phyloP scores from a whole-genome alignment of 2,113 vertebrate genomes.

The Saguinus midas region DNA sequence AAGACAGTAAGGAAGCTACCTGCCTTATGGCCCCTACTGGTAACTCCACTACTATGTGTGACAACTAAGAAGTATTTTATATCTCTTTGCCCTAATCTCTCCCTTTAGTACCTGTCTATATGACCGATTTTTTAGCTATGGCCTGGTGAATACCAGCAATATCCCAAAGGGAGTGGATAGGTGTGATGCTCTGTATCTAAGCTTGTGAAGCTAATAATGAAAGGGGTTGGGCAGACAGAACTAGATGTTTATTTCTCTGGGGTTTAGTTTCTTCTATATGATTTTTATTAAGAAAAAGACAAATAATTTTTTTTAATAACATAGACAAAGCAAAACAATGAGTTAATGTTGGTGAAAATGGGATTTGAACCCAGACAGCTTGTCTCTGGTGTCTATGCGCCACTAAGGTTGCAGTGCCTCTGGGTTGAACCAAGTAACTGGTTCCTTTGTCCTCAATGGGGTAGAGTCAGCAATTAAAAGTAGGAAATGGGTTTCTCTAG shows the following conservation, averaged over 20 bases:
- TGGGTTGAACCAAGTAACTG: background rate
- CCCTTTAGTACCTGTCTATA: background rate
- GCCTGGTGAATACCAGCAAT: background rate
- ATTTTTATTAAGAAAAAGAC: background rate
- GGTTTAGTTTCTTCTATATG: background rate
- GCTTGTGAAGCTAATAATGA: background rate
- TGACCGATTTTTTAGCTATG: background rate
- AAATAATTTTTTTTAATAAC: background rate
- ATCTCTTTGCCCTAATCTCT: background rate
- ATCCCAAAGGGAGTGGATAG: background rate
- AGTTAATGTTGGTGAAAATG: background rate
- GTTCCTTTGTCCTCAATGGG: background rate
- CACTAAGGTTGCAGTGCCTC: background rate
- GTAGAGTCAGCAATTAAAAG: background rate
- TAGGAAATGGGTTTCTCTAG: background rate
- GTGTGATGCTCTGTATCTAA: background rate
- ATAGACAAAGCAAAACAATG: background rate
- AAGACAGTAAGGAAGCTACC: background rate
- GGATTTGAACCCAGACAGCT: background rate
- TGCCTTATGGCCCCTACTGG: background rate
- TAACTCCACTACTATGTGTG: background rate
- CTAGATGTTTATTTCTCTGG: background rate
- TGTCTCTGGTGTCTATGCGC: background rate
- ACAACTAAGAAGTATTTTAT: background rate
- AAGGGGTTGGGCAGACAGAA: background rate